These are phyloP conservation scores for Antrozous pallidus DNA, from an alignment of 2,797 vertebrate species.

Conservation along the genomic window DNA sequence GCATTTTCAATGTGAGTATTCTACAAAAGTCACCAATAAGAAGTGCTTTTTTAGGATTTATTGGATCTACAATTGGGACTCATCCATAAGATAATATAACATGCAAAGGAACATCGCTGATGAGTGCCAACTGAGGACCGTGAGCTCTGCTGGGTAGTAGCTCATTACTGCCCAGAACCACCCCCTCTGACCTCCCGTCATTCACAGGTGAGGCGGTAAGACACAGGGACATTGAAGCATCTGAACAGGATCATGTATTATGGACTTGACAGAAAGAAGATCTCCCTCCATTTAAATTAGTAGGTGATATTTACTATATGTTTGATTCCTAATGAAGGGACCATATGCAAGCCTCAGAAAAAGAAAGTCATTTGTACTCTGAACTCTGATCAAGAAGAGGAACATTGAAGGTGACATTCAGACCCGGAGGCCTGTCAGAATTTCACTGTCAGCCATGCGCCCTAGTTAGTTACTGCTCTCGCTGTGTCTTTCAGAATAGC, in stretches of 20 bases:
- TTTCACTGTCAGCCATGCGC: background rate
- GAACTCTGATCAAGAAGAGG: background rate
- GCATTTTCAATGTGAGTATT: background rate
- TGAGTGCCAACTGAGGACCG: background rate
- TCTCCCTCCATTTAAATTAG: background rate
- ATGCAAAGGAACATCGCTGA: background rate
- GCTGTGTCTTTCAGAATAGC: conserved; percentile 41
- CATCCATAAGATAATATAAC: background rate
- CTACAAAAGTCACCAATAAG: background rate
- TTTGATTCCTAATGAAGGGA: background rate
- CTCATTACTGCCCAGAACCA: background rate
- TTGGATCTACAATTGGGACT: background rate
- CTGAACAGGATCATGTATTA: background rate
- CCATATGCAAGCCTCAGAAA: background rate
- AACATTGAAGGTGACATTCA: conserved; percentile 55
- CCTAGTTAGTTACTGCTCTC: background rate
- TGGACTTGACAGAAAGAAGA: background rate
- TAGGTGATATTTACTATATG: background rate
- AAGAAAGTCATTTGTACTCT: background rate
- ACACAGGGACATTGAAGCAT: background rate
- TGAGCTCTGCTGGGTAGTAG: background rate
- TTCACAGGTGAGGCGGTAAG: background rate
- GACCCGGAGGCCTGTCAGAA: background rate
- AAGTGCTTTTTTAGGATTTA: background rate
- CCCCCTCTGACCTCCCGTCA: background rate